These are phyloP conservation scores for Turritopsis rubra DNA, from an alignment of 30 jellyfish, hydroid and myxozoan species.

Conservation along the genomic window DNA sequence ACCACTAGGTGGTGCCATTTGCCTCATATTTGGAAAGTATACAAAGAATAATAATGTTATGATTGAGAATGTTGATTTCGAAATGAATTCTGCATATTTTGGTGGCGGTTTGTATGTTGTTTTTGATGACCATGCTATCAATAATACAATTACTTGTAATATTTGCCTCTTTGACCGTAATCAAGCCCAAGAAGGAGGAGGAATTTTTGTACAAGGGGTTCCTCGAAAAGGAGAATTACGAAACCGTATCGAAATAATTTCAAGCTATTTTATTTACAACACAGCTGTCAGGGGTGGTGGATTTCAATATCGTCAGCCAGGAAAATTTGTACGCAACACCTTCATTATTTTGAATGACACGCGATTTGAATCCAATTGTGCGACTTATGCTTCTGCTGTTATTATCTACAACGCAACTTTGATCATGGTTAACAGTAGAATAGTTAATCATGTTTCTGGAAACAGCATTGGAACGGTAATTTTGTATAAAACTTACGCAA, in stretches of 20 bases:
- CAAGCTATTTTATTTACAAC: neutral
- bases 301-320: neutral
- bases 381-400: slow-evolving; percentile 13
- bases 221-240: neutral
- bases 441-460: neutral
- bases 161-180: neutral
- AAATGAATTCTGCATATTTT: neutral
- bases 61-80: neutral
- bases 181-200: slow-evolving; percentile 20
- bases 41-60: slow-evolving; percentile 4
- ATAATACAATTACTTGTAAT: neutral
- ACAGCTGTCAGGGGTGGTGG: slow-evolving; percentile 27
- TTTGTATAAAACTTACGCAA: neutral
- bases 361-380: neutral
- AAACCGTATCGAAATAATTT: neutral
- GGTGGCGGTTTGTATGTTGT: slow-evolving; percentile 27
- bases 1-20: slow-evolving; percentile 35
- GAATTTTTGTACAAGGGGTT: neutral
- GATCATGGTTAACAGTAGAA: neutral
- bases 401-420: neutral
- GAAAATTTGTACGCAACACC: neutral
- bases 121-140: slow-evolving; percentile 5
- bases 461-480: slow-evolving; percentile 10
- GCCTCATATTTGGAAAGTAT: slow-evolving; percentile 9
- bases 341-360: neutral